These are phyloP conservation scores for Chelmon rostratus DNA, from an alignment of 2,797 vertebrate species.

Conservation along the genomic window DNA sequence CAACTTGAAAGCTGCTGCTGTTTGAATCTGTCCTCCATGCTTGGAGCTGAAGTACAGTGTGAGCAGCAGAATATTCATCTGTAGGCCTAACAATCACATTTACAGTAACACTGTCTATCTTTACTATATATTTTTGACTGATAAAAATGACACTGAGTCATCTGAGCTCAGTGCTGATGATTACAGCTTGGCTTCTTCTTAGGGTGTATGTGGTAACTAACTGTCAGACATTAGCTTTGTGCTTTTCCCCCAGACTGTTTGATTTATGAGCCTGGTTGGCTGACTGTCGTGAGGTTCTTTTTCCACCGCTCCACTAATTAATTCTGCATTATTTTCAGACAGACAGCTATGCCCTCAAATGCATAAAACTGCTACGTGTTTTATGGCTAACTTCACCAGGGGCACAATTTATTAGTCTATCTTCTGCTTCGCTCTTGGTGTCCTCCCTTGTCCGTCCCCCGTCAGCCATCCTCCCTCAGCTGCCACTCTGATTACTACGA, in stretches of 20 bases:
- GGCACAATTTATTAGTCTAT: constrained; percentile 60
- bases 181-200: constrained; percentile 42
- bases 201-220: constrained; percentile 11
- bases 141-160: constrained; percentile 33
- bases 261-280: constrained; percentile 67
- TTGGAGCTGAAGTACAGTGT: constrained; percentile 30
- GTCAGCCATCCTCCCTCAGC: constrained; percentile 40
- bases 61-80: background rate
- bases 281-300: constrained; percentile 54
- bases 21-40: constrained; percentile 50
- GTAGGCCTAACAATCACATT: constrained; percentile 8
- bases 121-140: background rate
- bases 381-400: constrained; percentile 59
- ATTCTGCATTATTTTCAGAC: constrained; percentile 71
- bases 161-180: constrained; percentile 39
- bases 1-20: constrained; percentile 61
- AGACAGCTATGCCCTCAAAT: constrained; percentile 60
- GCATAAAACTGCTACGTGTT: constrained; percentile 52
- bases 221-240: constrained; percentile 54
- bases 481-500: constrained; percentile 42
- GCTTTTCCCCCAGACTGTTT: constrained; percentile 57
- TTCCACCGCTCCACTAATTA: constrained; percentile 61
- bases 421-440: constrained; percentile 39
- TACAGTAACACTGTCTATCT: constrained; percentile 1
- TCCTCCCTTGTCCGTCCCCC: constrained; percentile 46